These are phyloP conservation scores for Callithrix jacchus DNA, from an alignment of 2,113 vertebrate species.

Conservation along the genomic window DNA sequence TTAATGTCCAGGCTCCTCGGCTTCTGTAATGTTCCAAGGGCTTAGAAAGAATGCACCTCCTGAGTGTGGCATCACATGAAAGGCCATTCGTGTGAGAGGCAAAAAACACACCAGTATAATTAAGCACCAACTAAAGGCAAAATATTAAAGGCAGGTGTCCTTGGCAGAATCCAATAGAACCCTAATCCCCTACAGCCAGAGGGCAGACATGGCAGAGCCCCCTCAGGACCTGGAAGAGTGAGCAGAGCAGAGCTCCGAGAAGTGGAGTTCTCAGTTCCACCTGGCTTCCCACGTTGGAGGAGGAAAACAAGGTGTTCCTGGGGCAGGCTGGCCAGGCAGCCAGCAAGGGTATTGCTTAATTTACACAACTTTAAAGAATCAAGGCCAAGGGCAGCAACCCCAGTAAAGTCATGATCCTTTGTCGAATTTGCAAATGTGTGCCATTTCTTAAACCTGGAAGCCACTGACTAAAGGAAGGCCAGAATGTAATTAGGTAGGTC, in stretches of 20 bases:
- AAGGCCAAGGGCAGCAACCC: not conserved
- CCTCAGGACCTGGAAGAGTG: not conserved
- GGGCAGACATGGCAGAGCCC: not conserved
- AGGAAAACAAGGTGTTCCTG: not conserved
- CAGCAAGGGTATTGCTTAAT: not conserved
- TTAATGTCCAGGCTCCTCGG: too few species aligned
- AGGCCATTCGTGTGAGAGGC: not conserved
- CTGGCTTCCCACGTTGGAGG: not conserved
- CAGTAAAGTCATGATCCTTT: not conserved
- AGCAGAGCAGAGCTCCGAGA: not conserved
- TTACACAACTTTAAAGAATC: not conserved
- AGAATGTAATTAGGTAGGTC: not conserved
- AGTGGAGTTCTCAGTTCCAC: not conserved
- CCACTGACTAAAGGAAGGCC: not conserved
- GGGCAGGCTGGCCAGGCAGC: not conserved
- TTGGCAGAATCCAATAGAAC: not conserved
- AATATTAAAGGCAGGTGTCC: not conserved
- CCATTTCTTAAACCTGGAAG: not conserved
- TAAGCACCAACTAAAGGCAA: not conserved
- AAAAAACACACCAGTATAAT: not conserved
- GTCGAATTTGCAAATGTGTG: not conserved
- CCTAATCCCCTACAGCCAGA: not conserved
- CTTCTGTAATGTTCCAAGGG: not conserved
- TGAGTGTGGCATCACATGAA: not conserved
- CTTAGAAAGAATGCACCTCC: not conserved